Evolutionary conservation across 1,140 invertebrate genomes (phyloP), one percentile per base, ranked within the genome.

Genomic region (Heterodera carotae): DNA sequence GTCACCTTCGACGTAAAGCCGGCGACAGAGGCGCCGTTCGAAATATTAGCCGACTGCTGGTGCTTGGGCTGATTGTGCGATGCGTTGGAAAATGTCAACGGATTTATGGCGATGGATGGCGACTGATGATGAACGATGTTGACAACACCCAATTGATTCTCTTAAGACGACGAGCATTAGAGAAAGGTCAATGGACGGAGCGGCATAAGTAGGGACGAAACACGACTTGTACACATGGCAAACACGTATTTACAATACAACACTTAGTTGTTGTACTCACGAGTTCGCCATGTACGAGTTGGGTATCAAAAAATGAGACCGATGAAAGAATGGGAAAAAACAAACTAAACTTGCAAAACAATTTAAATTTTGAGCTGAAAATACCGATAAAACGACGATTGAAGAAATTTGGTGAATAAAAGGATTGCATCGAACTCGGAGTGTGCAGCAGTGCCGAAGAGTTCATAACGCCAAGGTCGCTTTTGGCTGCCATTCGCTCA

Each of bases 401-500:
- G 48, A 77, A 77, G 12, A 77, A 77, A 75, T 78, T 78, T 2
- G 77, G 77, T 27, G 77, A 78, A 56, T 78, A 78, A 31, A 78
- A 78, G 22, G 77, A 78, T 25, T 68, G 76, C n/a, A 69, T 62
- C 34, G 76, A 69, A n/a, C 56, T 72, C 18, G 76, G 76, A 1
- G 76, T 77, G 39, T 77, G 66, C 76, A 77, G 56, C 59, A 74
- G 33, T 64, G 72, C 72, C n/a, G 76, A 69, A 22, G 76, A 77
- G n/a, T 77, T 77, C 15, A 77, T 66, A 33, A 77, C 27, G 43
- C 75, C 64, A 34, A 78, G 39, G 39, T 78, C 77, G 53, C 43
- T 78, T 39, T 77, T 78, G 6, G 75, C 77, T 5, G 72, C 75
- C 18, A 66, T 31, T 60, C 75, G 74, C 69, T 78, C 77, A 12